These are phyloP conservation scores for Hiodon tergisus DNA, from an alignment of 2,113 vertebrate species.

Conservation along the genomic window DNA sequence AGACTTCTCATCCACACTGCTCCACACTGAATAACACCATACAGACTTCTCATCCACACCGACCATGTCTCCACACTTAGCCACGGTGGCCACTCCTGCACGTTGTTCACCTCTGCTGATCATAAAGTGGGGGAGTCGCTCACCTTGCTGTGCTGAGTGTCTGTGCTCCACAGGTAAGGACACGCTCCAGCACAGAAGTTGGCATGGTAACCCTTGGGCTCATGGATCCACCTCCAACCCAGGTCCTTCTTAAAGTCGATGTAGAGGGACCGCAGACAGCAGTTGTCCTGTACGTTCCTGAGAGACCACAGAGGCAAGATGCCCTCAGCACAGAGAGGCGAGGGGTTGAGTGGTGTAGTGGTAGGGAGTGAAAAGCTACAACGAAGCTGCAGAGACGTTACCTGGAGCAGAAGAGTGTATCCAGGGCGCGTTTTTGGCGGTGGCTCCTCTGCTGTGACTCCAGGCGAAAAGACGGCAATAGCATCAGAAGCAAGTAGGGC, in stretches of 20 bases:
- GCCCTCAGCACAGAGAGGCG: neutral
- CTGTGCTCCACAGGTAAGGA: constrained; percentile 71
- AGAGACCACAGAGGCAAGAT: neutral
- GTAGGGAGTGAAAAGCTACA: neutral
- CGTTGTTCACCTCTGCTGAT: neutral
- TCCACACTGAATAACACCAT: neutral
- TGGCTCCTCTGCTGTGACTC: constrained; percentile 58
- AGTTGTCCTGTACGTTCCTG: constrained; percentile 69
- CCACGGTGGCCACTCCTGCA: neutral
- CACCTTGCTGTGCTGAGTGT: constrained; percentile 70
- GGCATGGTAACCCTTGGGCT: constrained; percentile 68
- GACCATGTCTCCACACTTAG: neutral
- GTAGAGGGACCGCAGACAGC: constrained; percentile 67
- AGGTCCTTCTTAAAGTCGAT: constrained; percentile 70
- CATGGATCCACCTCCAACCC: constrained; percentile 70
- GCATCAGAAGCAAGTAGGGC: constrained; percentile 67
- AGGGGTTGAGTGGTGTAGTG: neutral
- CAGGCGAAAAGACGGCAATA: constrained; percentile 63
- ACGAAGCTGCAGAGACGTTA: constrained; percentile 25
- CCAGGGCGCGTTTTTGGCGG: constrained; percentile 60
- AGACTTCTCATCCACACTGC: neutral
- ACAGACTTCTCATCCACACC: neutral
- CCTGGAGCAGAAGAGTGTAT: constrained; percentile 67
- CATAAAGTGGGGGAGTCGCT: neutral
- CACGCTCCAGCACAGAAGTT: constrained; percentile 71